These are phyloP conservation scores for Rhagium mordax DNA, from an alignment of 2,888 invertebrate genomes.

Conservation along the genomic window DNA sequence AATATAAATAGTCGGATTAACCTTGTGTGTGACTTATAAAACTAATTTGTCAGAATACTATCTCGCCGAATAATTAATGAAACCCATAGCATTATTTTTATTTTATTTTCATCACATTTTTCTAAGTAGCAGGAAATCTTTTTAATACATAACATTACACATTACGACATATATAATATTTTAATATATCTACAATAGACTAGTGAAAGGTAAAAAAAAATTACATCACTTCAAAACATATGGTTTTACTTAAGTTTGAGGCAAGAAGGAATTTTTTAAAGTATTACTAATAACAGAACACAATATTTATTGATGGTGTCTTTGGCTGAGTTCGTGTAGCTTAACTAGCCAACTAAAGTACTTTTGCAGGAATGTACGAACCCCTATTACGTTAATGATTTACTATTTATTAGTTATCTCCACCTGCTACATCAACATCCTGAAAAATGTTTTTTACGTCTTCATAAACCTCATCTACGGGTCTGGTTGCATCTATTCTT, in stretches of 20 bases:
- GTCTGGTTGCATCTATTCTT: slow-evolving; percentile 81
- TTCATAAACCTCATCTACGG: slow-evolving; percentile 76
- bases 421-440: slow-evolving; percentile 16
- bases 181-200: not conserved
- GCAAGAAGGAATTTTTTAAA: slow-evolving; percentile 8
- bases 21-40: not conserved
- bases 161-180: not conserved
- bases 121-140: not conserved
- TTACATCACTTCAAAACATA: not conserved
- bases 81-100: not conserved
- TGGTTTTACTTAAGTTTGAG: slow-evolving; percentile 24
- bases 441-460: slow-evolving; percentile 64
- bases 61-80: not conserved
- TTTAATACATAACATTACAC: not conserved
- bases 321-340: not conserved
- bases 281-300: slow-evolving; percentile 18
- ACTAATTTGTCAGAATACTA: not conserved
- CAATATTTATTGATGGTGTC: slow-evolving; percentile 7
- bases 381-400: not conserved
- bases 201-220: not conserved
- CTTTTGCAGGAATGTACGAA: slow-evolving; percentile 19
- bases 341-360: slow-evolving; percentile 19
- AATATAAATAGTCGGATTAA: not conserved
- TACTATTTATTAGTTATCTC: slow-evolving; percentile 5
- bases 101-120: not conserved